Base-by-base conservation (phyloP, 2,797 vertebrate genomes). In the Dromococcyx pavoninus region DNA sequence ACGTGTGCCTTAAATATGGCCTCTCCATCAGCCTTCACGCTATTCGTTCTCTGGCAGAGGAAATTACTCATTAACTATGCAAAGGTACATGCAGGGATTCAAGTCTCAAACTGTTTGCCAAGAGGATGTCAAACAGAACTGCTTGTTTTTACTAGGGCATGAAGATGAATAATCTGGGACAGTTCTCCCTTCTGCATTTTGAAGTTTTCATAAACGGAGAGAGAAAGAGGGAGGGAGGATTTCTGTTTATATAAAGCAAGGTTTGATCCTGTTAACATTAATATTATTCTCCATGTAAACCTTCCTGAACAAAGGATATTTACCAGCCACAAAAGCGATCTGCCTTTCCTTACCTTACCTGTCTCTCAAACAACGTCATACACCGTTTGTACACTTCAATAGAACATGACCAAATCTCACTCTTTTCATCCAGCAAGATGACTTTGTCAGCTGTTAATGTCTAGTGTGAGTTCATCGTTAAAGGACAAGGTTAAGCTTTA, bases 31-130 rank as follows among this genome's bases (percentile, higher is more conserved):
- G 37, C 41, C 66, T 43, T 24, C 48, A 9, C 2, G 6, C 41
- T 61, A 5, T 27, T 88, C 41, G 0, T 37, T 76, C 83, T 25
- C 69, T 43, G 30, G 60, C 73, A 83, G 44, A 71, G 88, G 93
- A 97, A 91, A 85, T 89, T 33, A 25, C 73, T 92, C 64, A 90
- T 96, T 86, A 93, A 19, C 73, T 73, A 66, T 79, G 82, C 89
- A 91, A 81, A 93, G 4, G 2, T 65, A 53, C 44, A 87, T 5
- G 39, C 56, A 70, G 48, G 32, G 61, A 62, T 66, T 75, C 37
- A 9, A 75, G 66, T 32, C 70, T 50, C 61, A 64, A 84, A 53
- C 64, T 61, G 66, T 50, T 78, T 75, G 56, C 74, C 67, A 70
- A 84, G 60, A 95, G 85, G 89, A 92, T 91, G 71, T 95, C 76